Percentiles rank a stretch among this genome's conserved stretches.
These are phyloP conservation scores for Thomomys bottae DNA, from an alignment of 2,113 vertebrate species.

Conservation along the genomic window DNA sequence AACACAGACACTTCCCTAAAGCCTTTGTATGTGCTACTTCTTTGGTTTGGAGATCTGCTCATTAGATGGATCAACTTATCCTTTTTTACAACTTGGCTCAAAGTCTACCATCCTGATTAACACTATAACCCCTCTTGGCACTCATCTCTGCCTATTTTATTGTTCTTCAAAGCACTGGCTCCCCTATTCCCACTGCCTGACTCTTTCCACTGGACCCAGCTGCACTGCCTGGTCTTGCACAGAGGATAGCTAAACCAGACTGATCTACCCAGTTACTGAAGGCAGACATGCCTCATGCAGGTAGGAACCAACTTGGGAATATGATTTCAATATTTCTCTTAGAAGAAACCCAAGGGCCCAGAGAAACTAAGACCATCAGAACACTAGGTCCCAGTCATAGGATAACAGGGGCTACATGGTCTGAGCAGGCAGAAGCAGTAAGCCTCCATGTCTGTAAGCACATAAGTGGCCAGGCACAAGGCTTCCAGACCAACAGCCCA, in stretches of 20 bases:
- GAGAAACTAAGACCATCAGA: neutral
- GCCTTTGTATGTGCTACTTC: neutral
- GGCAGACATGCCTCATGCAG: neutral
- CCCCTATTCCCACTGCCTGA: neutral
- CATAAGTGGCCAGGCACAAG: neutral
- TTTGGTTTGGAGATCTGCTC: fast-evolving
- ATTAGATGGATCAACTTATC: neutral
- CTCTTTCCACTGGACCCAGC: neutral
- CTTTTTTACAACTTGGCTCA: neutral
- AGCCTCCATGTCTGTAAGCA: neutral
- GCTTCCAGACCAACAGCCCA: neutral
- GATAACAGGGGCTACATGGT: neutral
- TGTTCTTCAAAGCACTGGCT: constrained; percentile 5
- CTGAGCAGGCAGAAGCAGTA: neutral
- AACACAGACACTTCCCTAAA: neutral
- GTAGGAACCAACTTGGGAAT: neutral
- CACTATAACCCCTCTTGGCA: neutral
- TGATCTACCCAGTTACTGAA: neutral
- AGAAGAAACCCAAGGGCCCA: neutral
- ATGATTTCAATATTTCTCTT: neutral
- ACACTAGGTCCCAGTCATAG: too few relatives aligned
- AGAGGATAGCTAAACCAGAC: neutral
- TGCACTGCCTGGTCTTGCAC: neutral
- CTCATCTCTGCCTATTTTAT: neutral
- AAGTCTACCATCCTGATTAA: neutral